These are phyloP conservation scores for Papilio protenor DNA, from an alignment of 2,888 invertebrate genomes.

Conservation along the genomic window DNA sequence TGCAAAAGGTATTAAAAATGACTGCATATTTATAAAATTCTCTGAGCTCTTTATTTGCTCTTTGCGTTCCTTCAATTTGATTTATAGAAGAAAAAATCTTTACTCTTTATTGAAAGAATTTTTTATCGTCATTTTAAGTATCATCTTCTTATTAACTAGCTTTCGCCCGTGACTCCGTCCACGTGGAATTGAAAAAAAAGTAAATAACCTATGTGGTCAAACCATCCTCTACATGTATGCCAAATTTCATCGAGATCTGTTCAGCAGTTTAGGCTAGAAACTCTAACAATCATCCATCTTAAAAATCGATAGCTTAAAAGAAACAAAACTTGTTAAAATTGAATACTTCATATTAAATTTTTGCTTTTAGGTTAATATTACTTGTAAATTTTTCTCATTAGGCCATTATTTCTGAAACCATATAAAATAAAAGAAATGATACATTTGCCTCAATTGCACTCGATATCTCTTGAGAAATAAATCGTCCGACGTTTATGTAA, in stretches of 20 bases:
- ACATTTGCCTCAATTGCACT: conserved; percentile 5
- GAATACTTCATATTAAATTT: too few relatives aligned
- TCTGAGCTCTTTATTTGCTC: not conserved
- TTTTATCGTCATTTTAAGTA: not conserved
- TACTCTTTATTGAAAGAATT: not conserved
- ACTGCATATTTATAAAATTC: conserved; percentile 19
- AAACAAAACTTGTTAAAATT: too few relatives aligned
- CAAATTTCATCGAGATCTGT: too few relatives aligned
- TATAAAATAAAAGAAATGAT: not conserved
- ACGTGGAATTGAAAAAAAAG: too few relatives aligned
- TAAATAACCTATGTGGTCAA: too few relatives aligned
- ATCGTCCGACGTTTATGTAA: conserved; percentile 66
- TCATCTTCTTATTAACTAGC: not conserved
- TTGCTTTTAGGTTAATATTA: too few relatives aligned
- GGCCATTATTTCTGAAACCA: not conserved
- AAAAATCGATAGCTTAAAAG: too few relatives aligned
- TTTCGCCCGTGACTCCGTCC: too few relatives aligned
- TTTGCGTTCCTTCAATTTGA: not conserved
- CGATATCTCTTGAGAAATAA: conserved; percentile 33
- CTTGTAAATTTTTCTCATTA: not conserved
- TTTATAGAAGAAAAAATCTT: not conserved
- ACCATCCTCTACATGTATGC: too few relatives aligned
- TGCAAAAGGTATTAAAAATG: conserved; percentile 1
- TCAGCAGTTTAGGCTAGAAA: too few relatives aligned
- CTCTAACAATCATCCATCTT: too few relatives aligned